Conservation (phyloP, 2,888 invertebrate genomes). For the Rhamphomyia laevipes region DNA sequence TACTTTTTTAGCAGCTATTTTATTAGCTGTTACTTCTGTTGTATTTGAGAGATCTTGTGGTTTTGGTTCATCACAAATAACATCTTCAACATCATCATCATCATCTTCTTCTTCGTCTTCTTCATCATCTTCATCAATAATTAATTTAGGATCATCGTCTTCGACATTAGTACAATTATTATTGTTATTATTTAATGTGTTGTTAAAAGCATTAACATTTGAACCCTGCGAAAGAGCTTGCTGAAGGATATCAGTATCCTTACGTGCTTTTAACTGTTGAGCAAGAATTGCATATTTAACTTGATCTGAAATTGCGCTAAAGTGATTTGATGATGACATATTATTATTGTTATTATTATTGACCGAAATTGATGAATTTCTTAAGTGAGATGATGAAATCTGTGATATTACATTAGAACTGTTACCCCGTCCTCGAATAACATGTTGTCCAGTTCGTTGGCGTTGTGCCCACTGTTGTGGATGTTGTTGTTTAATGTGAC, state of each 20-base stretch:
- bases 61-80: conserved; percentile 11
- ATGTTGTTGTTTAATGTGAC: conserved; percentile 89
- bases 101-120: conserved; percentile 21
- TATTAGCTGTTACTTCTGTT: not conserved
- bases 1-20: conserved; percentile 40
- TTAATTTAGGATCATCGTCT: conserved; percentile 42
- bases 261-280: conserved; percentile 58
- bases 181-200: conserved; percentile 16
- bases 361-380: too few relatives aligned
- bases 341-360: not conserved
- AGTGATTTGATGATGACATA: conserved; percentile 25
- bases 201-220: conserved; percentile 17
- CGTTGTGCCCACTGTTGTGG: conserved; percentile 80
- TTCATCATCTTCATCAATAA: conserved; percentile 35
- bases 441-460: conserved; percentile 47
- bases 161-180: conserved; percentile 37
- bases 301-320: conserved; percentile 45
- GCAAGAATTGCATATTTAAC: conserved; percentile 67
- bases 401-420: conserved; percentile 18
- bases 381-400: conserved; percentile 18
- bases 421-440: conserved; percentile 32
- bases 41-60: conserved; percentile 6
- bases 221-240: conserved; percentile 34
- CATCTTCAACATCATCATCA: conserved; percentile 36
- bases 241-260: conserved; percentile 33